phyloP scores from a whole-genome alignment of 2,113 vertebrate genomes.

The Chaetops frenatus region DNA sequence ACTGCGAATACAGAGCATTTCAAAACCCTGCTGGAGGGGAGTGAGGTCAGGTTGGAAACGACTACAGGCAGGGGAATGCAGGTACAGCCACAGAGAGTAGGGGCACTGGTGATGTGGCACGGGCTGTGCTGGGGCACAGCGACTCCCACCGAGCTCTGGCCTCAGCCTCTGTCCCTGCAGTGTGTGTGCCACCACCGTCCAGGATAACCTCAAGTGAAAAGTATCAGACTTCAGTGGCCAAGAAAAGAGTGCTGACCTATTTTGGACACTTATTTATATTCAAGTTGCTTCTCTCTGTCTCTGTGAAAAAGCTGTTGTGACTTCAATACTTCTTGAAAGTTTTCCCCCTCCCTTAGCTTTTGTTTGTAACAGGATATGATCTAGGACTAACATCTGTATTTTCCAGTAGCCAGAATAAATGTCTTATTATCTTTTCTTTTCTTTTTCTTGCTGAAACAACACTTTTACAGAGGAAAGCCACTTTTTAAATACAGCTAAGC shows the following conservation, averaged over 20 bases:
- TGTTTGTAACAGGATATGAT: constrained; percentile 11
- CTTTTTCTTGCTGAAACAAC: not conserved
- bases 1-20: not conserved
- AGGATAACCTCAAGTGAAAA: constrained; percentile 3
- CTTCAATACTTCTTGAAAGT: not conserved
- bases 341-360: not conserved
- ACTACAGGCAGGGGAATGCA: rapidly evolving
- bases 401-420: not conserved
- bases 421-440: not conserved
- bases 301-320: constrained; percentile 46
- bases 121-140: not conserved
- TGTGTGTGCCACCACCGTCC: not conserved
- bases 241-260: constrained; percentile 72
- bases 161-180: not conserved
- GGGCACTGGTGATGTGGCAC: no score
- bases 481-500: not conserved
- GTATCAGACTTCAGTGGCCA: constrained; percentile 52
- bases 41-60: not conserved
- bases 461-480: not conserved
- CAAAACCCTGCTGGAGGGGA: not conserved
- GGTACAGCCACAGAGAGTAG: not conserved
- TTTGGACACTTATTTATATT: constrained; percentile 78
- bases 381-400: constrained; percentile 23
- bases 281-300: constrained; percentile 64
- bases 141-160: not conserved